Evolutionary conservation across 2,113 vertebrate species (phyloP), one percentile per base, ranked within the genome.

Genomic region (Cyphomyrus plagiostoma): DNA sequence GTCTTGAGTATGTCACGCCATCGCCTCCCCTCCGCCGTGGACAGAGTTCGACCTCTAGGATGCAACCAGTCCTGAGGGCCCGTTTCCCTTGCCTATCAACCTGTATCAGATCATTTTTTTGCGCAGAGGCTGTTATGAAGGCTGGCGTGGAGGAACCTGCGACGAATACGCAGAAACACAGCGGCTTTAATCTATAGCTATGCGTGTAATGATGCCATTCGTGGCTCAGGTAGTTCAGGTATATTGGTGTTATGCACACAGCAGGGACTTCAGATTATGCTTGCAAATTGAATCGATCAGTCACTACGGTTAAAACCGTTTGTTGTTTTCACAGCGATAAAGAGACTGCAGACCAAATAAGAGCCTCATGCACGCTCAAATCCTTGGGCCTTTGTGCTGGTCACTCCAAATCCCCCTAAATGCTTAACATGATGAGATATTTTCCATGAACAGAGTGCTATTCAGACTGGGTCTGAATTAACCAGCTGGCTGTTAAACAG

Each of bases 371-470:
- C 74, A 80, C 13, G 17, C 35, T 80, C 17, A 39, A 80, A 80
- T 80, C 74, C 35, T 80, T 9, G 21, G 45, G 42, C 21, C 45
- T 46, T 84, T 45, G 82, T 46, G 39, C 45, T 10, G 39, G 82
- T n/a, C 39, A 11, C 82, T 84, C 10, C 21, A 92, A 92, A 92
- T 91, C 90, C 82, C 88, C 87, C 87, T 86, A 89, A 90, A 89
- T 89, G 88, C 88, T 91, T 90, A 90, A 91, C 90, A 90, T 89
- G 90, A 91, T 91, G 88, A 89, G 91, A 91, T 89, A 62, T 91
- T 92, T 89, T 91, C 88, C 86, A 42, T 46, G 26, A 66, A 80
- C 35, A 80, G 30, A 39, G 74, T 42, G 74, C 30, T 42, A 80
- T 80, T 80, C 74, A 39, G 74, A 6, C 74, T 80, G 74, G 74